Conservation (phyloP, 2,797 vertebrate genomes). For the Enteromius trimaculatus region DNA sequence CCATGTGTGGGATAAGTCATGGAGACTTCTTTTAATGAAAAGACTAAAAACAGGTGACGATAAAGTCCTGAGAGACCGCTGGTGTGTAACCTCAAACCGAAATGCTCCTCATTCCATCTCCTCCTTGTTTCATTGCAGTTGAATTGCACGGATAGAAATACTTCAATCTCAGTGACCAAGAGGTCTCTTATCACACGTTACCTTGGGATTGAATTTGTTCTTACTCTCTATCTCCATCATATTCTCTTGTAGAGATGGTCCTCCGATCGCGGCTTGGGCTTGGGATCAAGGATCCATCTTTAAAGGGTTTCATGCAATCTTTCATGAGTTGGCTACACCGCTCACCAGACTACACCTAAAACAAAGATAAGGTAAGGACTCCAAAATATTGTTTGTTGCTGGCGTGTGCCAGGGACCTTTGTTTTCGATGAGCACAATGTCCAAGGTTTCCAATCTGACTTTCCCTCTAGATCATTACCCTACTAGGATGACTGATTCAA, state of each 20-base stretch:
- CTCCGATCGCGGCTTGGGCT: background rate
- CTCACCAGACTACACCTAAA: background rate
- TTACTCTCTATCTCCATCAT: background rate
- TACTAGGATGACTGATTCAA: background rate
- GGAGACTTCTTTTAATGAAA: too few species aligned
- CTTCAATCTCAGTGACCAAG: background rate
- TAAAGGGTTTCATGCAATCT: background rate
- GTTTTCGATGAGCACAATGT: background rate
- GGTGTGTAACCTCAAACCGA: background rate
- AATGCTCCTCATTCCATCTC: background rate
- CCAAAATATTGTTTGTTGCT: background rate
- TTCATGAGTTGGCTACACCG: background rate
- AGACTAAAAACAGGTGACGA: background rate
- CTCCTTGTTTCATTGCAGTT: background rate
- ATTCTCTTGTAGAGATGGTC: background rate
- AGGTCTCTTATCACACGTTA: background rate
- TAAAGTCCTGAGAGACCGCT: background rate
- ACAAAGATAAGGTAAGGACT: constrained; percentile 1
- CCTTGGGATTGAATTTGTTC: background rate
- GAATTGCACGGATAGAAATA: background rate
- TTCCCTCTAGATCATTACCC: constrained; percentile 9
- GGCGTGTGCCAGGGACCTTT: background rate
- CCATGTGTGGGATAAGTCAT: background rate
- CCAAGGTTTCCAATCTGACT: background rate
- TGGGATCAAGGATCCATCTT: background rate